Evolutionary conservation across 2,113 vertebrate species (phyloP).

Genomic region (Alethe diademata): DNA sequence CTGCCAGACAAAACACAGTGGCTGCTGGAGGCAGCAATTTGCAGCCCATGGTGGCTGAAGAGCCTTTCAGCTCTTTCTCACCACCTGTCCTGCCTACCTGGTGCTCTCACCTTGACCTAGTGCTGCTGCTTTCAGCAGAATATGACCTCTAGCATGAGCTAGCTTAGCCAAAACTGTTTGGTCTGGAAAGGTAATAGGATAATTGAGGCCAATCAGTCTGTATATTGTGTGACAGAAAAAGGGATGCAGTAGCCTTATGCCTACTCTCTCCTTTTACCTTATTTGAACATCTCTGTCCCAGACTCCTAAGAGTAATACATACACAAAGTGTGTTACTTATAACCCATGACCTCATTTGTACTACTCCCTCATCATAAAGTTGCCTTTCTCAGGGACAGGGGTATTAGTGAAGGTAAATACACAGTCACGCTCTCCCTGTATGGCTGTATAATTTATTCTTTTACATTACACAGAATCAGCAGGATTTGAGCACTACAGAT

Average conservation of each 20-base stretch:
- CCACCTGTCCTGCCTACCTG: background rate
- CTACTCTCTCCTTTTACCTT: background rate
- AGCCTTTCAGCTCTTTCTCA: background rate
- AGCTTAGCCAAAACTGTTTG: background rate
- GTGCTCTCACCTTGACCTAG: background rate
- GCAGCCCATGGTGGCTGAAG: background rate
- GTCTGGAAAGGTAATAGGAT: background rate
- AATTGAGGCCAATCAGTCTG: background rate
- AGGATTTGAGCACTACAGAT: background rate
- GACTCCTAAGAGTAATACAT: background rate
- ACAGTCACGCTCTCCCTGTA: background rate
- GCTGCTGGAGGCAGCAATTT: background rate
- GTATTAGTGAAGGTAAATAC: background rate
- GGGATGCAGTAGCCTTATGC: background rate
- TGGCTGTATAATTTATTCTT: background rate
- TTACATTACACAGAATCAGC: conserved; percentile 1
- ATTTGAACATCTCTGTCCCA: background rate
- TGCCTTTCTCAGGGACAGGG: background rate
- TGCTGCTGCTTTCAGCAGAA: background rate
- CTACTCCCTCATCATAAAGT: background rate
- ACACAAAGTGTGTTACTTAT: background rate
- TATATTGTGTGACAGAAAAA: background rate
- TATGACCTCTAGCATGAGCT: background rate
- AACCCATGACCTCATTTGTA: background rate
- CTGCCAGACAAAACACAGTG: background rate